These are phyloP conservation scores for Poeciliopsis prolifica DNA, from an alignment of 2,113 vertebrate genomes.

Conservation along the genomic window DNA sequence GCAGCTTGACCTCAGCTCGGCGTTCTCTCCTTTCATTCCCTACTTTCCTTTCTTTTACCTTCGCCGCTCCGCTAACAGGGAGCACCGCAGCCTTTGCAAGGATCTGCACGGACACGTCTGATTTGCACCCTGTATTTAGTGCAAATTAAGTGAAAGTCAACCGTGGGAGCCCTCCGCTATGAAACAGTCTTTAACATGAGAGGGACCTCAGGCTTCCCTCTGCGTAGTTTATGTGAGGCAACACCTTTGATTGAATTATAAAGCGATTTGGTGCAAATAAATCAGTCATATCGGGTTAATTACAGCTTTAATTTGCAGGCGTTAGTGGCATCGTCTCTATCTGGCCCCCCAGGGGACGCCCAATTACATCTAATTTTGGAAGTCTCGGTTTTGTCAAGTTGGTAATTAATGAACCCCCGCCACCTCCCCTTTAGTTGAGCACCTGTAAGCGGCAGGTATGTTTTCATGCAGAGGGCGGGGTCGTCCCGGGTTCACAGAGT, in stretches of 20 bases:
- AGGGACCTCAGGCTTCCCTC: conserved; percentile 24
- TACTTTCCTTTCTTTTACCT: background rate
- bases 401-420: conserved; percentile 51
- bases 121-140: conserved; percentile 55
- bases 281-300: conserved; percentile 60
- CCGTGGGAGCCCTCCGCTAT: conserved; percentile 4
- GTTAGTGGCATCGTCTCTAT: conserved; percentile 37
- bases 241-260: conserved; percentile 28
- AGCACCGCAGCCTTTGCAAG: conserved; percentile 45
- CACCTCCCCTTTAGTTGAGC: conserved; percentile 21
- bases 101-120: conserved; percentile 67
- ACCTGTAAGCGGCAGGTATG: conserved; percentile 41
- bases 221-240: conserved; percentile 1
- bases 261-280: conserved; percentile 35
- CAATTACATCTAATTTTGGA: conserved; percentile 61
- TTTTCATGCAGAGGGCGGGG: conserved; percentile 19
- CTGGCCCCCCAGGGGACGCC: conserved; percentile 47
- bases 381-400: conserved; percentile 60
- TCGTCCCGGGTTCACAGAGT: conserved; percentile 31
- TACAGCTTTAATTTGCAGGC: conserved; percentile 50
- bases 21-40: no score
- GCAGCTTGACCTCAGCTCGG: no score
- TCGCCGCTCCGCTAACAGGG: conserved; percentile 23
- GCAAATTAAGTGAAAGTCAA: conserved; percentile 62
- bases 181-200: background rate